Evolutionary conservation across 2,888 invertebrate genomes (phyloP).

Genomic region (Gastrophysa polygoni): DNA sequence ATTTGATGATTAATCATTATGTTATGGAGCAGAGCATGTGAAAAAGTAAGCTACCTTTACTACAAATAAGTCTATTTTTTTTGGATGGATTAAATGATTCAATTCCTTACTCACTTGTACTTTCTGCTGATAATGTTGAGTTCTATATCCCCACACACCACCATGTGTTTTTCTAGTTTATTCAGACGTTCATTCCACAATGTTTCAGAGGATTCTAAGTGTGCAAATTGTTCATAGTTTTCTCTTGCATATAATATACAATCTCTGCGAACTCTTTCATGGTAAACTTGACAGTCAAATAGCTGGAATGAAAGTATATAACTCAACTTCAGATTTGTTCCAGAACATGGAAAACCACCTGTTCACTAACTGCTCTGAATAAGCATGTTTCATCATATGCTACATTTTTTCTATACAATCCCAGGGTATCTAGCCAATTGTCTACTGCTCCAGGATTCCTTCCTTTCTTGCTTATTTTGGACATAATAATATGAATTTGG

Average conservation of each 20-base stretch:
- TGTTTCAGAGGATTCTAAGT: constrained; percentile 47
- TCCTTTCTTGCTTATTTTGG: constrained; percentile 47
- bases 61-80: too few relatives aligned
- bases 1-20: too few relatives aligned
- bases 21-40: too few relatives aligned
- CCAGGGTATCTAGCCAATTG: constrained; percentile 79
- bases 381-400: constrained; percentile 88
- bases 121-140: constrained; percentile 51
- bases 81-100: background rate
- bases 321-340: background rate
- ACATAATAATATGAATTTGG: too few relatives aligned
- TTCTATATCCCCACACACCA: constrained; percentile 54
- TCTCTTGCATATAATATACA: constrained; percentile 76
- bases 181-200: constrained; percentile 50
- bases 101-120: constrained; percentile 49
- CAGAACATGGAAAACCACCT: constrained; percentile 58
- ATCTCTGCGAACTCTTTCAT: constrained; percentile 74
- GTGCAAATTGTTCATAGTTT: constrained; percentile 66
- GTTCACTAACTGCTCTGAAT: constrained; percentile 88
- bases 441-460: constrained; percentile 62
- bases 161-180: constrained; percentile 54
- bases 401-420: constrained; percentile 84
- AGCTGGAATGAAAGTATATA: constrained; percentile 55
- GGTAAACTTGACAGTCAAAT: constrained; percentile 71
- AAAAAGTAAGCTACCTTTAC: too few relatives aligned